Evolutionary conservation across 2,113 vertebrate genomes (phyloP).

Genomic region (Leptosomus discolor): DNA sequence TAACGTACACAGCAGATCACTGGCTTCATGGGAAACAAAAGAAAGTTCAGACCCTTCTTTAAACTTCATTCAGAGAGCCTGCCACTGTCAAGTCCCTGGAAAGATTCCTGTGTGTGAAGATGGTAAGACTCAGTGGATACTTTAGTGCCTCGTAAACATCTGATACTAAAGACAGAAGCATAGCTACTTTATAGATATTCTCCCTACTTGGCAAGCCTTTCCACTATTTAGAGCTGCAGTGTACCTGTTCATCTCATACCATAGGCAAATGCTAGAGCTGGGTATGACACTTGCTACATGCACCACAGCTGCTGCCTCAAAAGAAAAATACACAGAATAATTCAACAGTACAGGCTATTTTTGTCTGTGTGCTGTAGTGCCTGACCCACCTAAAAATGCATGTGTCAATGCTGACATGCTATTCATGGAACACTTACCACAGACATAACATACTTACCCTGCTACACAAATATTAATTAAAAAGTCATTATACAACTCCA

Average conservation of each 20-base stretch:
- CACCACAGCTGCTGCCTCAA: not conserved
- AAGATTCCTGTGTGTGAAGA: not conserved
- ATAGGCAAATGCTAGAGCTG: not conserved
- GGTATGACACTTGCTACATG: not conserved
- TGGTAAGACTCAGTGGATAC: not conserved
- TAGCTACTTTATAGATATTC: not conserved
- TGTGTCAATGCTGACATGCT: not conserved
- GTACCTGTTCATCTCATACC: not conserved
- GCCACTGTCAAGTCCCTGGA: not conserved
- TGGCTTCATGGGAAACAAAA: not conserved
- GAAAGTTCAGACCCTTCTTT: not conserved
- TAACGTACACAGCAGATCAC: not conserved
- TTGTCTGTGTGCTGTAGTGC: not conserved
- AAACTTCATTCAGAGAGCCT: not conserved
- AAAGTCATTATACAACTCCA: not conserved
- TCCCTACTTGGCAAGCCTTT: not conserved
- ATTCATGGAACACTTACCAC: not conserved
- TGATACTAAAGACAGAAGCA: not conserved
- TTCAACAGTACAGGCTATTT: not conserved
- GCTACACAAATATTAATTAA: not conserved
- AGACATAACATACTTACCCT: not conserved
- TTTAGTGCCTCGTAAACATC: not conserved
- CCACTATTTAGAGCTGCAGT: not conserved
- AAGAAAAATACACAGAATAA: not conserved
- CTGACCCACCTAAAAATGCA: not conserved